Evolutionary conservation across 92 coral and sea anemone genomes (phyloP), one percentile per base, ranked within the genome.

Genomic region (Virgularia gustaviana): DNA sequence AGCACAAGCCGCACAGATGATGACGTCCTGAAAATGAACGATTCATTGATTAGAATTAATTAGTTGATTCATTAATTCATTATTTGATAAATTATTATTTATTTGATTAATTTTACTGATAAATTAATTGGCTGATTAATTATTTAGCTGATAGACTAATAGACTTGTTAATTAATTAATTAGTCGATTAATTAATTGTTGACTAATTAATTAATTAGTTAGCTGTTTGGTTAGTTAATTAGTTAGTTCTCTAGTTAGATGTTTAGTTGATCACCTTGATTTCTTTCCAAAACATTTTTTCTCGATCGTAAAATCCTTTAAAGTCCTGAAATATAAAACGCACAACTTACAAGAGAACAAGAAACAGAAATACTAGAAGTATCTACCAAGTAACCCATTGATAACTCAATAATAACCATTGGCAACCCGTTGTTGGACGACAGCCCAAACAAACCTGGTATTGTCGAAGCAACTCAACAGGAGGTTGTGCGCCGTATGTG

Each of bases 401-500:
- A 16, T 39, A 15, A 49, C 36, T 28, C 13, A 44, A 75, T 12
- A 75, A 23, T 31, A 11, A 29, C 39, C 16, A 4, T 0, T 18
- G 4, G 76, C 63, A 9, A 24, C 20, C 22, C 12, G 28, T 70
- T 23, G 70, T 10, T 11, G 27, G 37, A n/a, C 49, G 41, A 24
- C 38, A 20, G 30, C n/a, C n/a, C n/a, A n/a, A n/a, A 36, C 67
- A 19, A 47, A 83, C 96, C 88, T 91, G 97, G 64, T 85, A 91
- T 71, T 91, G 97, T 47, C 97, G 76, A 45, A 92, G 81, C 32
- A 92, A 77, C 27, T 92, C 98, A 29, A 92, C 90, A 5, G 98
- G 98, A 41, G 97, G 97, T 56, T 92, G 98, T 36, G 98, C 87
- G n/a, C 98, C 98, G 20, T 92, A 92, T 0, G 98, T 92, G 75